Evolutionary conservation across 2,113 vertebrate species (phyloP), one percentile per base, ranked within the genome.

Genomic region (Actenoides lindsayi): DNA sequence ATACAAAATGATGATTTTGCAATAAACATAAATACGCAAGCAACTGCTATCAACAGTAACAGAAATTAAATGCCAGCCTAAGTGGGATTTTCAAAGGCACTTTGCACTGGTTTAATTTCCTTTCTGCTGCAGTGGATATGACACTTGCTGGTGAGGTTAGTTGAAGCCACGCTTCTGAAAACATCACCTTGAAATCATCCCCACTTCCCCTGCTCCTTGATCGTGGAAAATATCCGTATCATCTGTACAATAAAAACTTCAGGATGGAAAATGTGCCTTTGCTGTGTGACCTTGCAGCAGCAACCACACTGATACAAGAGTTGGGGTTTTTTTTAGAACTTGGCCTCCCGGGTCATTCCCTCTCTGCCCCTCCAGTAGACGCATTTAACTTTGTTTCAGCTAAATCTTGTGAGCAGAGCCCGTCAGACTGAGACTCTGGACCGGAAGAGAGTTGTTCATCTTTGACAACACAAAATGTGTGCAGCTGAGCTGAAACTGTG

Each of bases 1-100:
- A 80, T 51, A 93, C 48, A n/a, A 81, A 81, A 81, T 42, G 35
- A 90, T 0, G 0, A 92, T 60, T 94, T 89, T 93, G 51, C 51
- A 78, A 57, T 56, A 86, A 87, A 92, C 89, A 78, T 21, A 87
- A 83, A 41, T 42, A 92, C 11, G 23, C 35, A 81, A 51, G 51
- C 42, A 92, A 44, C 30, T 62, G 71, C n/a, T 82, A 56, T 57
- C 83, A 81, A 68, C 28, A 73, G 7, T 28, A 73, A 81, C 2
- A 64, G 64, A 89, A 96, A 95, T 53, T 37, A 95, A 95, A 83
- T 62, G 64, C 24, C 20, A 64, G 71, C 21, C 51, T 75, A 93
- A 77, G 73, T 33, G 51, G 48, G 64, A 86, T 87, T 94, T 84
- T 81, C 68, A 89, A 86, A 71, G 25, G 60, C 39, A 80, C 5